Base-by-base conservation (phyloP, 1,140 invertebrate species). In the Cydia strobilella region DNA sequence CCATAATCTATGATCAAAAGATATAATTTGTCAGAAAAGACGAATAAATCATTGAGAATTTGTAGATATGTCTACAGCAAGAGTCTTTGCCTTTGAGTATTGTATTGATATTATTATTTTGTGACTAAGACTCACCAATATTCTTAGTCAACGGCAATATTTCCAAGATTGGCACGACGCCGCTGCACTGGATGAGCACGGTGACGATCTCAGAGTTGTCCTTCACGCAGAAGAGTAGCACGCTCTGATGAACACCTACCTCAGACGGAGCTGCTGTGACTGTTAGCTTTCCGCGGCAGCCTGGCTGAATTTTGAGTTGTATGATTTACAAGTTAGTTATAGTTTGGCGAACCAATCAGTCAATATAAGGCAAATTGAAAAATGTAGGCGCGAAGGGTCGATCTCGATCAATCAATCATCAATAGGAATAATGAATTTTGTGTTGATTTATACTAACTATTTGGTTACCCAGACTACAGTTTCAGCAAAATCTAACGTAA, bases 201-300 rank as follows among this genome's bases (percentile, higher is more conserved):
- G 79, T 79, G 3, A 91, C 84, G 65, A 93, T 86, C 74, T 93
- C 91, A 0, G 91, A 90, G 66, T 93, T 93, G 59, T 93, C 87
- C 77, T 88, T 90, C 6, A 91, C 81, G 76, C 89, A 89, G 76
- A 91, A 88, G 35, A 92, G 73, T 15, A 93, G 74, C 31, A 84
- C 78, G 71, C 77, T 81, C 1, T 74, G 85, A 65, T 90, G 85
- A 6, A 84, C 75, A 5, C 88, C 91, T 1, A 88, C 79, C 74
- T 82, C 86, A 2, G 84, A 78, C 1, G 91, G 91, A 23, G 91
- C 91, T 3, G 91, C 91, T 7, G 84, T 86, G 72, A 93, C 78
- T 27, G 74, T 85, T 20, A 93, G 62, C 42, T 88, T 86, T 27
- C 79, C 90, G 75, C 86, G 84, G 77, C 86, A 85, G 63, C 89